Base-by-base conservation (phyloP, 2,888 invertebrate genomes). In the Acleris cristana region DNA sequence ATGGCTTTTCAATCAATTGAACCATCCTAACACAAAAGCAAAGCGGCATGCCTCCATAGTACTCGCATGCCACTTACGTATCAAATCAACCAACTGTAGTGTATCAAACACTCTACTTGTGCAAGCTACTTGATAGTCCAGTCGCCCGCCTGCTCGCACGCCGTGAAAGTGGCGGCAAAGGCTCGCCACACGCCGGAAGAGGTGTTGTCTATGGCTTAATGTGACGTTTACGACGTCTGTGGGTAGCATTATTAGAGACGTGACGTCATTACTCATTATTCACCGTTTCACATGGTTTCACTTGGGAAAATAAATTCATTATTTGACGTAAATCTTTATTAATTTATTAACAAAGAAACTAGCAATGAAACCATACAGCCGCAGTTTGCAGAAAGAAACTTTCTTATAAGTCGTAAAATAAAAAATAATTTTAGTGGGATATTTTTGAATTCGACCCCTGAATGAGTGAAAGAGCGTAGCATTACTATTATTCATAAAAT, bases 81-180 rank as follows among this genome's bases (percentile, higher is more conserved):
- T n/a, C 14, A 40, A 40, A 40, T 40, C 40, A 34, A 34, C 34
- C 10, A 34, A 40, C 40, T 40, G 40, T 40, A 40, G 40, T 40
- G 40, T 40, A 40, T 40, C 14, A 40, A 40, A 40, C 40, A 40
- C 40, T 40, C 40, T 14, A 40, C 40, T 40, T 14, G 40, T 44
- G 8, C 48, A 58, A 45, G 58, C 58, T 58, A 58, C 58, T 58
- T 58, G 58, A 58, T 18, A 58, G 45, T 56, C 56, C 56, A 56
- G 44, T 53, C 53, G 26, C n/a, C n/a, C 26, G 40, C 40, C 56
- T 60, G 55, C 30, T 16, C 66, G 69, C 66, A 30, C 71, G 76
- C 79, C 81, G 81, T 82, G 82, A 84, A 85, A 84, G 80, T 79
- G 76, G 68, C 77, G 73, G 72, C 70, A 76, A 78, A 74, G 72